A percentile compares a stretch with the other conserved stretches of the same genome.
phyloP scores from a whole-genome alignment of 2,888 invertebrate species.

The Limenitis camilla region DNA sequence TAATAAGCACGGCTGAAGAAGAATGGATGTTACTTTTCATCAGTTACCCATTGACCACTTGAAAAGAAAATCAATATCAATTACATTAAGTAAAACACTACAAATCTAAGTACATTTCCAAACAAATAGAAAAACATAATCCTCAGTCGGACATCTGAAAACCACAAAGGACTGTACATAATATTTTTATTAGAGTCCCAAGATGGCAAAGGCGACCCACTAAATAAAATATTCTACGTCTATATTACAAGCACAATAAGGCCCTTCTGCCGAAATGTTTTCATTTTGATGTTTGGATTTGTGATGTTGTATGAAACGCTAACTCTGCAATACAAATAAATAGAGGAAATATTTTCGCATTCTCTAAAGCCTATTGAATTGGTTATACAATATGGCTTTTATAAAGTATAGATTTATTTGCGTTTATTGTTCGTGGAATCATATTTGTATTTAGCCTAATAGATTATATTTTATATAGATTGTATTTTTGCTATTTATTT shows the following conservation, averaged over 20 bases:
- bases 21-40: too few relatives aligned
- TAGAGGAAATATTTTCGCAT: conserved; percentile 12
- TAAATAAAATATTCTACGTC: conserved; percentile 62
- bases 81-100: too few relatives aligned
- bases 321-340: conserved; percentile 15
- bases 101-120: too few relatives aligned
- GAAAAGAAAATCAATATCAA: too few relatives aligned
- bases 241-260: conserved; percentile 26
- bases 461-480: not conserved
- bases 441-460: not conserved
- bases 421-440: not conserved
- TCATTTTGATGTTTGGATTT: conserved; percentile 27
- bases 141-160: conserved; percentile 4
- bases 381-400: conserved; percentile 9
- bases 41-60: too few relatives aligned
- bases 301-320: conserved; percentile 7
- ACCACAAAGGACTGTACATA: conserved; percentile 48
- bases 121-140: too few relatives aligned
- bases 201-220: conserved; percentile 51
- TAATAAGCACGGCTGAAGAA: too few relatives aligned
- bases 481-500: not conserved
- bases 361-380: conserved; percentile 11
- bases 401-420: conserved; percentile 5
- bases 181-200: conserved; percentile 62
- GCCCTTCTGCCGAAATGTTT: conserved; percentile 36